phyloP scores from a whole-genome alignment of 2,113 vertebrate genomes.

The Corapipo altera region DNA sequence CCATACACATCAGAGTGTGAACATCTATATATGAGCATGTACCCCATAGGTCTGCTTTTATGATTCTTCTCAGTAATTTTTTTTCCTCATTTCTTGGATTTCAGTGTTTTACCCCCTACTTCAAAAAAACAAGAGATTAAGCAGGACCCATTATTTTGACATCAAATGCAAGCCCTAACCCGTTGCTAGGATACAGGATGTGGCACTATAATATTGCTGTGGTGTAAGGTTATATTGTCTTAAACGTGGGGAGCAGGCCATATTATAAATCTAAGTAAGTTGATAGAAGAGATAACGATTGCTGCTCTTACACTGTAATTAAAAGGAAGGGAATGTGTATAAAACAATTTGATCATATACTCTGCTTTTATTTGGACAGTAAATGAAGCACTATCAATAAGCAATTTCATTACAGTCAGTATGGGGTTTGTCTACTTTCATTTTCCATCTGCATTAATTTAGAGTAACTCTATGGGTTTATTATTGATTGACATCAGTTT shows the following conservation, averaged over 20 bases:
- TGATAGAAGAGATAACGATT: conserved; percentile 32
- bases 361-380: conserved; percentile 17
- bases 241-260: conserved; percentile 3
- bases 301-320: conserved; percentile 44
- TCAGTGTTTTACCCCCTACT: conserved; percentile 19
- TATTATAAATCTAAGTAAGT: conserved; percentile 27
- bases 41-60: background rate
- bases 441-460: conserved; percentile 19
- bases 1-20: background rate
- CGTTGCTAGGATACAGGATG: conserved; percentile 64
- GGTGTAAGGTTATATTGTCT: conserved; percentile 51
- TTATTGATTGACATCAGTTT: background rate
- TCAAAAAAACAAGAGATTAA: conserved; percentile 33
- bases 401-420: conserved; percentile 34
- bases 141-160: conserved; percentile 54
- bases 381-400: conserved; percentile 46
- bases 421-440: conserved; percentile 27
- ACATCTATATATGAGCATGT: background rate
- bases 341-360: background rate
- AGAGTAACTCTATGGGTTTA: background rate
- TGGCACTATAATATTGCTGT: conserved; percentile 10
- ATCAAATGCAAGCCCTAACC: conserved; percentile 56
- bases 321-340: conserved; percentile 26
- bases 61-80: background rate
- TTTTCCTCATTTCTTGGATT: background rate